These are phyloP conservation scores for Lynx canadensis DNA, from an alignment of 2,113 vertebrate genomes.

Conservation along the genomic window DNA sequence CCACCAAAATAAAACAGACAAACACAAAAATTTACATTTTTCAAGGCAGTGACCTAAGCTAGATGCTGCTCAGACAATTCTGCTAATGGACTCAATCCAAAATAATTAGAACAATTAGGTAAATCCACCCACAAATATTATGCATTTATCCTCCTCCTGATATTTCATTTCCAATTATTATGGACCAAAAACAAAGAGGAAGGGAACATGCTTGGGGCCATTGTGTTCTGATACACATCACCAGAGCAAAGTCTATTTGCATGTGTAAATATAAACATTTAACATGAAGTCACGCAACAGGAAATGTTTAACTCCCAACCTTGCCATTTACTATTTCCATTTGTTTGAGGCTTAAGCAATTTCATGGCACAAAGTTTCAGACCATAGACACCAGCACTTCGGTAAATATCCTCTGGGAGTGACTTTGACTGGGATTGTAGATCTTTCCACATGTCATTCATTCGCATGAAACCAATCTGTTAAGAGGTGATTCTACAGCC, in stretches of 20 bases:
- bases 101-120: constrained; percentile 33
- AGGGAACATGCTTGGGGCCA: neutral
- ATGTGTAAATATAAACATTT: neutral
- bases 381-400: neutral
- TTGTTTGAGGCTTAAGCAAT: constrained; percentile 47
- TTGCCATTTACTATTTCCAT: constrained; percentile 7
- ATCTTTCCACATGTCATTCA: neutral
- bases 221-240: neutral
- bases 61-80: neutral
- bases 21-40: neutral
- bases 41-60: neutral
- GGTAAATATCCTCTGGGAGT: neutral
- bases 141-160: neutral
- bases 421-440: neutral
- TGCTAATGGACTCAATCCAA: neutral
- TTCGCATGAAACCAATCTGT: constrained; percentile 20
- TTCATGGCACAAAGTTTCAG: constrained; percentile 30
- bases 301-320: neutral
- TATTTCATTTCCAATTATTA: neutral
- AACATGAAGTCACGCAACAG: neutral
- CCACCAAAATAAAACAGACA: neutral
- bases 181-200: neutral
- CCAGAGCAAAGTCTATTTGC: neutral
- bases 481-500: neutral
- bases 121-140: neutral